Evolutionary conservation across 2,797 vertebrate genomes (phyloP).

Genomic region (Orientallactaga sibirica): DNA sequence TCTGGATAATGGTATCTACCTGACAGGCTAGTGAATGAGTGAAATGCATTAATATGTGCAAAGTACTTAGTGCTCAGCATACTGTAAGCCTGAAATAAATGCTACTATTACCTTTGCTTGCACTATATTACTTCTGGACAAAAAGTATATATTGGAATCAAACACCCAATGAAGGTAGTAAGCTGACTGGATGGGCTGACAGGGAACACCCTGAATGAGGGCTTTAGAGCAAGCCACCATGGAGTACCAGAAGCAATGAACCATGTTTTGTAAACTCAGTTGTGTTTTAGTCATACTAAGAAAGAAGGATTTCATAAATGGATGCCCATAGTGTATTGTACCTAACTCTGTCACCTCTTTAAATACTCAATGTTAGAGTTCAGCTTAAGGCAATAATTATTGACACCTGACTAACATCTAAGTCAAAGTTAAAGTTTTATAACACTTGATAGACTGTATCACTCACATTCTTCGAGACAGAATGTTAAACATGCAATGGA

Average conservation of each 20-base stretch:
- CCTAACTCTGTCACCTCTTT: neutral
- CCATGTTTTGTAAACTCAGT: neutral
- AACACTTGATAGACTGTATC: neutral
- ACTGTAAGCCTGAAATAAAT: neutral
- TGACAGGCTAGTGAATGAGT: neutral
- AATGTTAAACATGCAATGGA: neutral
- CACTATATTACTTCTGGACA: constrained; percentile 2
- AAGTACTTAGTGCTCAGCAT: neutral
- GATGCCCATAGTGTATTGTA: neutral
- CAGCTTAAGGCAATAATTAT: neutral
- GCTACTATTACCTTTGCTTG: neutral
- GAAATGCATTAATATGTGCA: neutral
- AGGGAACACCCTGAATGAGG: neutral
- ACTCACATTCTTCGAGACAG: neutral
- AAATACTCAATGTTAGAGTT: neutral
- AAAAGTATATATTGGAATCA: neutral
- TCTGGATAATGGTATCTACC: neutral
- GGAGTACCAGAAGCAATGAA: neutral
- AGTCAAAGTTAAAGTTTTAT: neutral
- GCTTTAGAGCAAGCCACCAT: neutral
- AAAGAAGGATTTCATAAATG: neutral
- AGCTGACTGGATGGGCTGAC: neutral
- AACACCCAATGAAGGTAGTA: neutral
- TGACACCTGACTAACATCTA: neutral
- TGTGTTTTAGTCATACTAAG: neutral